Evolutionary conservation across 2,888 invertebrate species (phyloP).

Genomic region (Cheilosia scutellata): DNA sequence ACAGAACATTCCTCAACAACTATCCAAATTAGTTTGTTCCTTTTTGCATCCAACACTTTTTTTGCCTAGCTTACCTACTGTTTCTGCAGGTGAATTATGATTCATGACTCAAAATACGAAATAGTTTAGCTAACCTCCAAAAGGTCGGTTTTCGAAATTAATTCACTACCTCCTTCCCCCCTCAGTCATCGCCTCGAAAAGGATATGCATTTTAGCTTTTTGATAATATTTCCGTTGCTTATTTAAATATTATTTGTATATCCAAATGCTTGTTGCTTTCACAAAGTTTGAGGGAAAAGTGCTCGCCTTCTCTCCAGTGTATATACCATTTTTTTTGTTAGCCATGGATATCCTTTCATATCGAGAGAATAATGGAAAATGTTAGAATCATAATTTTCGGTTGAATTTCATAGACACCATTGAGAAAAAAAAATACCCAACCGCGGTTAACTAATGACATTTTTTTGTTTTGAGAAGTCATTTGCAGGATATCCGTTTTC

Average conservation of each 20-base stretch:
- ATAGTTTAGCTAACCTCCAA: too few species aligned
- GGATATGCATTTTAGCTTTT: too few species aligned
- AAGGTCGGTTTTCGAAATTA: too few species aligned
- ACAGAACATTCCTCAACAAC: not conserved
- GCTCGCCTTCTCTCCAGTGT: not conserved
- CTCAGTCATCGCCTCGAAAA: too few species aligned
- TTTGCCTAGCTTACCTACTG: not conserved
- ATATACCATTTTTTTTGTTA: slow-evolving; percentile 25
- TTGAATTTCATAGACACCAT: not conserved
- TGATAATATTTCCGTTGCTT: not conserved
- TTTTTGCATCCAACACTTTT: not conserved
- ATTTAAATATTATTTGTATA: not conserved
- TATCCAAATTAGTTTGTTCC: not conserved
- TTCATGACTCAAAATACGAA: not conserved
- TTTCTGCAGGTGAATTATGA: not conserved
- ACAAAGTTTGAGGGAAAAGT: not conserved
- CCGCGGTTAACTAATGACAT: slow-evolving; percentile 29
- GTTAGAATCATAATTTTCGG: slow-evolving; percentile 22
- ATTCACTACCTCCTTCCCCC: too few species aligned
- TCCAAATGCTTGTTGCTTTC: slow-evolving; percentile 2
- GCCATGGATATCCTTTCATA: slow-evolving; percentile 34
- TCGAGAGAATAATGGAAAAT: slow-evolving; percentile 35
- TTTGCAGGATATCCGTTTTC: slow-evolving; percentile 54
- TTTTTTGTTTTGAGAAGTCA: slow-evolving; percentile 70
- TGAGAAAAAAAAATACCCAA: not conserved